phyloP scores from a whole-genome alignment of 2,888 invertebrate genomes.

The Nineta flava region DNA sequence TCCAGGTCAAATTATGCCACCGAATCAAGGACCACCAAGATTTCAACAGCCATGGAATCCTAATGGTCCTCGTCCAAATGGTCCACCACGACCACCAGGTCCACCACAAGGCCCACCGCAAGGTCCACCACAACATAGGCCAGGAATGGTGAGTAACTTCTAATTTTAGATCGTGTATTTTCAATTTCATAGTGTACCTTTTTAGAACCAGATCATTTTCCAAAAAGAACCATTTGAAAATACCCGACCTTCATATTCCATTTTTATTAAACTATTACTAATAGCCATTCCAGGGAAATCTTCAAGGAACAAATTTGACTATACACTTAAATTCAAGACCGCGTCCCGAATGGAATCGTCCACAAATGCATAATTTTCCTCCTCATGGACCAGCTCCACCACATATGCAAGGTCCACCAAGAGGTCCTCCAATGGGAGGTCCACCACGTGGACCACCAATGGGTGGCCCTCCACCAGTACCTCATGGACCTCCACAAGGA shows the following conservation, averaged over 20 bases:
- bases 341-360: constrained; percentile 58
- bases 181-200: constrained; percentile 1
- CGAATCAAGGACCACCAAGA: constrained; percentile 38
- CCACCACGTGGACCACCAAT: constrained; percentile 30
- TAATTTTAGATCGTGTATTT: background rate
- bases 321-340: constrained; percentile 46
- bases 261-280: constrained; percentile 7
- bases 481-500: constrained; percentile 30
- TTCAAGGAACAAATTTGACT: constrained; percentile 35
- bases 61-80: constrained; percentile 36
- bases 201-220: constrained; percentile 3
- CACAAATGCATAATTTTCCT: constrained; percentile 53
- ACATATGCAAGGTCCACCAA: constrained; percentile 47
- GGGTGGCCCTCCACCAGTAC: constrained; percentile 28
- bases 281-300: constrained; percentile 36
- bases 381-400: constrained; percentile 43
- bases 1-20: constrained; percentile 39
- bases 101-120: constrained; percentile 44
- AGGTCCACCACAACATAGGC: constrained; percentile 37
- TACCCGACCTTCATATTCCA: no score
- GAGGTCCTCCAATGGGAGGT: constrained; percentile 36
- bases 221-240: background rate
- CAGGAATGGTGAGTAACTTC: constrained; percentile 31
- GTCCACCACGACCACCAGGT: constrained; percentile 36
- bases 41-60: constrained; percentile 37